Conservation (phyloP, 1,140 invertebrate genomes). For the Habropoda laboriosa region DNA sequence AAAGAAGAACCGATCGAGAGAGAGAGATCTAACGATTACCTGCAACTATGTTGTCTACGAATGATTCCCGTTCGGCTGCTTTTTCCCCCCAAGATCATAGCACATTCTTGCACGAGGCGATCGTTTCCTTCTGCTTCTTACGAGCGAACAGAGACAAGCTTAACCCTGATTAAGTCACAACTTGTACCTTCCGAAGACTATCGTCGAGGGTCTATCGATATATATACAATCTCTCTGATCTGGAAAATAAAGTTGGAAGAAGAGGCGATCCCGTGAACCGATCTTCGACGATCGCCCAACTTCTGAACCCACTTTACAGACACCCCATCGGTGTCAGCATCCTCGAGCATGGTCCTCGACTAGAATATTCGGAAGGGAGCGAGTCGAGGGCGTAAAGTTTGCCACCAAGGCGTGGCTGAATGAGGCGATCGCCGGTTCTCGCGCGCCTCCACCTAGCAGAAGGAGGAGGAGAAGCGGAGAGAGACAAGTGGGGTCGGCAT, state of each 20-base stretch:
- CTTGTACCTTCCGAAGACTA: no score
- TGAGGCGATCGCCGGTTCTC: slow-evolving; percentile 30
- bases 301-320: slow-evolving; percentile 20
- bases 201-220: not conserved
- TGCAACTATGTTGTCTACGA: no score
- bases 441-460: not conserved
- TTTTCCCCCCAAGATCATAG: no score
- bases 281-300: slow-evolving; percentile 30
- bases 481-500: slow-evolving; percentile 49
- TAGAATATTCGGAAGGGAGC: slow-evolving; percentile 45
- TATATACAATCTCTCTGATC: not conserved
- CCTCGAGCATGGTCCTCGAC: not conserved
- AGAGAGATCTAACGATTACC: no score
- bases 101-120: no score
- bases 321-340: not conserved
- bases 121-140: no score
- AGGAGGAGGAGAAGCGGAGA: not conserved
- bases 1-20: no score
- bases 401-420: slow-evolving; percentile 48
- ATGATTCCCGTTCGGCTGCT: no score
- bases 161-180: no score
- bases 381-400: slow-evolving; percentile 57
- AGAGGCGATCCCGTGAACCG: not conserved
- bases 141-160: no score
- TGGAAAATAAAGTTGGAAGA: not conserved